Evolutionary conservation across 2,113 vertebrate genomes (phyloP).

Genomic region (Hyaena hyaena): DNA sequence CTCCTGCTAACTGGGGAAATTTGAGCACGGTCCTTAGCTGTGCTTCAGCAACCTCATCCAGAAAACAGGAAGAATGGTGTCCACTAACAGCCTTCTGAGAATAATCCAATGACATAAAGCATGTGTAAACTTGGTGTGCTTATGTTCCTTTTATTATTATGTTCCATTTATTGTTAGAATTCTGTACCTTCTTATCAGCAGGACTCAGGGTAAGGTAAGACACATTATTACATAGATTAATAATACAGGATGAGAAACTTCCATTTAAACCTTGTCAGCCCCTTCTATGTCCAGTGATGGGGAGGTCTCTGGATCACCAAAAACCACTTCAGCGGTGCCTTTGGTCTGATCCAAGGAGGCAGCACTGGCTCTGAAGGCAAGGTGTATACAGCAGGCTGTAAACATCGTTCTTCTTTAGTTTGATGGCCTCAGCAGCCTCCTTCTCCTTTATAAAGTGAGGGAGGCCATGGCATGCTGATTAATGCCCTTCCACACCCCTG

Average conservation of each 20-base stretch:
- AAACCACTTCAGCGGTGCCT: background rate
- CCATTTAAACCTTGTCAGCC: background rate
- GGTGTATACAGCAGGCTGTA: background rate
- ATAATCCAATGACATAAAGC: background rate
- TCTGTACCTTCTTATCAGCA: background rate
- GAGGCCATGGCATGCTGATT: background rate
- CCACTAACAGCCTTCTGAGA: background rate
- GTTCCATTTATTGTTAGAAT: background rate
- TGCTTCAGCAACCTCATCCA: background rate
- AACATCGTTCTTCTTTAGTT: background rate
- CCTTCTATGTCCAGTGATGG: background rate
- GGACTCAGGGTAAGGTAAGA: background rate
- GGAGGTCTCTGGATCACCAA: background rate
- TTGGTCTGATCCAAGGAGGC: background rate
- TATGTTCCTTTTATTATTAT: background rate
- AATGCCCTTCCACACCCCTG: rapidly evolving
- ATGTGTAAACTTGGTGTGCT: background rate
- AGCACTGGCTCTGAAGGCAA: background rate
- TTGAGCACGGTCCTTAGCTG: background rate
- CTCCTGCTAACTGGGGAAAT: background rate
- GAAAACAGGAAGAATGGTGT: background rate
- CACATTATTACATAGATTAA: background rate
- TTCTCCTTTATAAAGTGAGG: background rate
- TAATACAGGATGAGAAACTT: background rate
- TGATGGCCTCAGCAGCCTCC: too few species aligned